A percentile compares a stretch with the other conserved stretches of the same genome.
Evolutionary conservation across 2,888 invertebrate species (phyloP).

Genomic region (Dryococelus australis): DNA sequence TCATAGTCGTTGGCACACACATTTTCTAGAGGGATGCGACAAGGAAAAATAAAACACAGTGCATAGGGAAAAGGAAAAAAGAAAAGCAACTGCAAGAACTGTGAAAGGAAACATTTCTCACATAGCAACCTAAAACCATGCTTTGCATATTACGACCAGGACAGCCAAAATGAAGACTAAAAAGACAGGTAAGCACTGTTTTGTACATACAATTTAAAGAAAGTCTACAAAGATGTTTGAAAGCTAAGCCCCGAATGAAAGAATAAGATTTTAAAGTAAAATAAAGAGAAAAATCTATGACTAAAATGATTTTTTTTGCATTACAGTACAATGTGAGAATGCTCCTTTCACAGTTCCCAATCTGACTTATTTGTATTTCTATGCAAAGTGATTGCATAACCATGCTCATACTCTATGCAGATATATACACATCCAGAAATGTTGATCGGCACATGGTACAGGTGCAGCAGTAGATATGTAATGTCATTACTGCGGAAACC

Average conservation of each 20-base stretch:
- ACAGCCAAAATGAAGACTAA: conserved; percentile 53
- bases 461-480: neutral
- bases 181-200: conserved; percentile 9
- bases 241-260: conserved; percentile 1
- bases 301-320: neutral
- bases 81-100: conserved; percentile 84
- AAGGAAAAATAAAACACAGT: conserved; percentile 52
- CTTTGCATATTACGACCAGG: conserved; percentile 61
- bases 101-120: conserved; percentile 86
- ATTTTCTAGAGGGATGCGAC: conserved; percentile 67
- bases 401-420: neutral
- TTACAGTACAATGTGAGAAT: conserved; percentile 68
- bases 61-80: conserved; percentile 58
- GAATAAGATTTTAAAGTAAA: neutral
- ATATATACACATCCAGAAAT: neutral
- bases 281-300: conserved; percentile 16
- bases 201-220: neutral
- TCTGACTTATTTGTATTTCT: conserved; percentile 63
- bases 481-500: conserved; percentile 29
- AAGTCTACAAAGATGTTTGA: conserved; percentile 3
- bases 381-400: conserved; percentile 13
- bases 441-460: conserved; percentile 4
- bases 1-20: conserved; percentile 91
- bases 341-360: conserved; percentile 81
- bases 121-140: conserved; percentile 65